Base-by-base conservation (phyloP, 2,113 vertebrate genomes). In the Prochilodus magdalenae region DNA sequence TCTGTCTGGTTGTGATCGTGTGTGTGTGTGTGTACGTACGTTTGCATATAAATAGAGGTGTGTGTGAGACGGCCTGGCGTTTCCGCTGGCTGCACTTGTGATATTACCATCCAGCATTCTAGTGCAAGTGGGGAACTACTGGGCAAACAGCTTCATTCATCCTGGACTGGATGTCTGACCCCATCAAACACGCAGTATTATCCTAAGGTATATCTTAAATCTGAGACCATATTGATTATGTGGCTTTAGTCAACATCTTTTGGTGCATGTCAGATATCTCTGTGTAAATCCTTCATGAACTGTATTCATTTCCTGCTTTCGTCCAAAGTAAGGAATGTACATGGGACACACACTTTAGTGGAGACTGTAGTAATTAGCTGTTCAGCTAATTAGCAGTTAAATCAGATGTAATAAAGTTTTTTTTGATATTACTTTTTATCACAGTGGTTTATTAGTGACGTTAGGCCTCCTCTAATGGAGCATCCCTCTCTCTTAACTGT, bases 101-200 rank as follows among this genome's bases (percentile, higher is more conserved):
- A 29, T 62, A 77, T 66, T 59, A 47, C n/a, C 47, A 27, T 70
- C 73, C 59, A 67, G 70, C 57, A 79, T 75, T 49, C 27, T 76
- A 51, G 22, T 77, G 40, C 36, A 33, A 53, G 29, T 26, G 12
- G 47, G 10, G 60, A 67, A 26, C 72, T 47, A 62, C 30, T 18
- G 63, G n/a, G 15, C 27, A 66, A 44, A 69, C 24, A 77, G 13
- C 72, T 81, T 44, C 72, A 66, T 72, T 83, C 22, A 74, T 71
- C 67, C 57, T 60, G 24, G 76, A 60, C 66, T 63, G 51, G 5
- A 26, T 49, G 63, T 44, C 24, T 5, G 51, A 30, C 80, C 36
- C 33, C 36, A 24, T 44, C 80, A 67, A 69, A 60, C 53, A 44
- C 44, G 27, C 44, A 29, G n/a, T n/a, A n/a, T n/a, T n/a, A n/a